A percentile compares a stretch with the other conserved stretches of the same genome.
These are phyloP conservation scores for Synanthedon vespiformis DNA, from an alignment of 2,888 invertebrate genomes.

Conservation along the genomic window DNA sequence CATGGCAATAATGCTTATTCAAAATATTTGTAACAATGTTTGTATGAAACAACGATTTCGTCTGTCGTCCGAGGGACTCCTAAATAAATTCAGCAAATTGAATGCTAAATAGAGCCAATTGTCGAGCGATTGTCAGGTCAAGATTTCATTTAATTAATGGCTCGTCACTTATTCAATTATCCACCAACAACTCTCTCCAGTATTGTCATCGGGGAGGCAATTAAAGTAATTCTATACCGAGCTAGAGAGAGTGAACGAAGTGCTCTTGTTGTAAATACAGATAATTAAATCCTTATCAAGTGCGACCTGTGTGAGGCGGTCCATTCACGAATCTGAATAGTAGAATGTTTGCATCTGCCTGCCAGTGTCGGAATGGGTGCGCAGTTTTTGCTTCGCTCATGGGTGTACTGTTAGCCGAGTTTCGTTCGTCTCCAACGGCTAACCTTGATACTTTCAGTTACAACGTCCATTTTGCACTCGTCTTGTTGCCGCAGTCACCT, in stretches of 20 bases:
- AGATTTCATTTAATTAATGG: conserved; percentile 17
- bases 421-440: conserved; percentile 54
- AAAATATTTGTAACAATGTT: too few relatives aligned
- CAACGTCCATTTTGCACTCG: conserved; percentile 64
- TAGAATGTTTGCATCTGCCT: conserved; percentile 38
- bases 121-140: conserved; percentile 17
- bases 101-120: conserved; percentile 25
- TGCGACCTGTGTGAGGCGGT: conserved; percentile 28
- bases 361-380: conserved; percentile 32
- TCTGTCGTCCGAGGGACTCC: conserved; percentile 5
- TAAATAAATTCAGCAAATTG: conserved; percentile 23
- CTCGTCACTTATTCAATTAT: conserved; percentile 20
- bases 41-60: too few relatives aligned
- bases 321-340: conserved; percentile 57
- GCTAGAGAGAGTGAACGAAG: conserved; percentile 19
- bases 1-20: too few relatives aligned
- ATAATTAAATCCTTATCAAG: conserved; percentile 46
- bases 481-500: conserved; percentile 67
- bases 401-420: conserved; percentile 64
- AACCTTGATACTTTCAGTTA: conserved; percentile 70
- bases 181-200: conserved; percentile 34
- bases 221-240: conserved; percentile 10
- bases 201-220: conserved; percentile 8
- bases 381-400: conserved; percentile 48
- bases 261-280: conserved; percentile 11